These are phyloP conservation scores for Drusus annulatus DNA, from an alignment of 1,140 invertebrate species.

Conservation along the genomic window DNA sequence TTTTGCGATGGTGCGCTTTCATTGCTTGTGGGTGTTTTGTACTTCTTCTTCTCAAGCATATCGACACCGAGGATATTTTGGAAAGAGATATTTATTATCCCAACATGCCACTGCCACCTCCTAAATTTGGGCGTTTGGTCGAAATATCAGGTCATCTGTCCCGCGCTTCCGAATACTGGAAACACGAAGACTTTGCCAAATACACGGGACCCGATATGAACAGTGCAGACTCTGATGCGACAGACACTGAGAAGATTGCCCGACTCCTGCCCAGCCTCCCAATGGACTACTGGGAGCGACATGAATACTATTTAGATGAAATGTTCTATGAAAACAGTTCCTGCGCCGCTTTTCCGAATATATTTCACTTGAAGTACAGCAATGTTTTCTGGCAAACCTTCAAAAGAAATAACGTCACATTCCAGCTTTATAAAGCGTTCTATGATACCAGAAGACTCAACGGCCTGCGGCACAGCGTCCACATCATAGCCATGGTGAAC, in stretches of 20 bases:
- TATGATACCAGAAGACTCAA: slow-evolving; percentile 77
- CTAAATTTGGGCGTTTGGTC: too few species aligned
- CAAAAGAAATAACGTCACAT: background rate
- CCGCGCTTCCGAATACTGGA: background rate
- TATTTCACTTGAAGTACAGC: background rate
- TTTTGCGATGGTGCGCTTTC: too few species aligned
- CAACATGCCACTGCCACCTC: too few species aligned
- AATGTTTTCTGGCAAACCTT: slow-evolving; percentile 8
- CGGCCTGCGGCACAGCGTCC: slow-evolving; percentile 66
- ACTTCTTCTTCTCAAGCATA: too few species aligned
- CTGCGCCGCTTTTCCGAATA: background rate
- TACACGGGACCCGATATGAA: too few species aligned
- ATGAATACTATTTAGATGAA: background rate
- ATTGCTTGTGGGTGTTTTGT: too few species aligned
- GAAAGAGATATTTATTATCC: background rate
- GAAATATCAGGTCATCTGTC: too few species aligned
- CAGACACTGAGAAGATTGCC: background rate
- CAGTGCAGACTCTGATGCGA: background rate
- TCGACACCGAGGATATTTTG: background rate
- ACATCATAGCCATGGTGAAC: slow-evolving; percentile 92
- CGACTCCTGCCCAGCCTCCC: background rate
- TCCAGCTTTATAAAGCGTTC: slow-evolving; percentile 68
- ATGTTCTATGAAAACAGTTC: slow-evolving; percentile 9
- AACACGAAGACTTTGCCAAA: background rate
- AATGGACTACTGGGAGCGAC: background rate